phyloP scores from a whole-genome alignment of 2,888 invertebrate genomes.

The Drosophila ezoana region DNA sequence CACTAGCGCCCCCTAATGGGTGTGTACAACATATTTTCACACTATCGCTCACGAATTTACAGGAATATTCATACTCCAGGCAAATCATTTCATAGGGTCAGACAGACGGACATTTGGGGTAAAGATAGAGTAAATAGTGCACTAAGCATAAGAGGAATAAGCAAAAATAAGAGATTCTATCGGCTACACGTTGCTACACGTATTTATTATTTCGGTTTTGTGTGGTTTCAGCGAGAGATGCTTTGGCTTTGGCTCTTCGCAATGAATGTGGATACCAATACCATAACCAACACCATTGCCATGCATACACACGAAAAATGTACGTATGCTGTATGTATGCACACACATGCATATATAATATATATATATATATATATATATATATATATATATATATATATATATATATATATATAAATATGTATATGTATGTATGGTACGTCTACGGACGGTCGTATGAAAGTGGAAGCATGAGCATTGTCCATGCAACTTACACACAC shows the following conservation, averaged over 20 bases:
- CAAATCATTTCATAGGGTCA: background rate
- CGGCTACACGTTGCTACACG: constrained; percentile 34
- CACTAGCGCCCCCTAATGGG: background rate
- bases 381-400: constrained; percentile 9
- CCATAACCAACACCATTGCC: constrained; percentile 20
- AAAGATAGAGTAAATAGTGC: too few relatives aligned
- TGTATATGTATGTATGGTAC: constrained; percentile 9
- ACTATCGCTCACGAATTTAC: too few relatives aligned
- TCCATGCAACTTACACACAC: constrained; percentile 11
- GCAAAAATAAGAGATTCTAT: constrained; percentile 49
- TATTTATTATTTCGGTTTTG: constrained; percentile 28
- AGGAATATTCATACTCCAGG: background rate
- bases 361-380: constrained; percentile 11
- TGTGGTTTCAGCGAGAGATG: constrained; percentile 23
- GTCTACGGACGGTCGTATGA: constrained; percentile 6
- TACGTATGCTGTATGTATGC: constrained; percentile 4
- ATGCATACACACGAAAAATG: constrained; percentile 39
- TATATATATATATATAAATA: constrained; percentile 8
- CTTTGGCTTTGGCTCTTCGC: constrained; percentile 15
- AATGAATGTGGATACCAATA: constrained; percentile 9
- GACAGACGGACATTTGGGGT: too few relatives aligned
- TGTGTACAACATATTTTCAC: background rate
- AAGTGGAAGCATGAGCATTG: constrained; percentile 16
- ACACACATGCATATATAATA: constrained; percentile 18
- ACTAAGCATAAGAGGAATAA: constrained; percentile 17